Percentiles rank a stretch among this genome's conserved stretches.
Conservation (phyloP, 2,113 vertebrate genomes). For the Myodes glareolus region DNA sequence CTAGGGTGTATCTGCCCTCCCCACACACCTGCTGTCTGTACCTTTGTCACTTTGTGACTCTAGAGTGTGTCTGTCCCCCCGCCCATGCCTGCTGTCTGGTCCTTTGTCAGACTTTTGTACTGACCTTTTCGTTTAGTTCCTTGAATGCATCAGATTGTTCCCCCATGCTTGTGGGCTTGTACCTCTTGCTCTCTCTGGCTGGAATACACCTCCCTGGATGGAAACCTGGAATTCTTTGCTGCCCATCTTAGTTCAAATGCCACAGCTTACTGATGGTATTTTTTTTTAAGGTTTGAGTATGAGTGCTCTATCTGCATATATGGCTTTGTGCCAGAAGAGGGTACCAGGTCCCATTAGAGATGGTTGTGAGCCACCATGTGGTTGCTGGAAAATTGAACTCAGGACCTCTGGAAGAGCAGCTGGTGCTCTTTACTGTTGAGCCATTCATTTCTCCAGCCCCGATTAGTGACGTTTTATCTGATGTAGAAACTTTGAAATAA, state of each 20-base stretch:
- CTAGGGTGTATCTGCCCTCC: not conserved
- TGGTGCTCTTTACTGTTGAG: not conserved
- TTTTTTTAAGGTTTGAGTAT: no score
- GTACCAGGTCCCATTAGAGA: not conserved
- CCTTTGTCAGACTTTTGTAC: not conserved
- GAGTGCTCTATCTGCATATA: no score
- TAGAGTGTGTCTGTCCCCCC: not conserved
- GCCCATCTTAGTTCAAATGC: not conserved
- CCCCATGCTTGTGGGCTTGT: rapidly evolving
- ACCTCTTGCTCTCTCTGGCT: not conserved
- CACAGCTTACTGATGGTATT: not conserved
- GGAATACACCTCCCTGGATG: not conserved
- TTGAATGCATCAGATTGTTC: not conserved
- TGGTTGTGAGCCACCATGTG: not conserved
- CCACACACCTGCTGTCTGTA: rapidly evolving
- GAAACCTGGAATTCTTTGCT: not conserved
- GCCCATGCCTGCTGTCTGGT: rapidly evolving
- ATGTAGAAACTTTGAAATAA: not conserved
- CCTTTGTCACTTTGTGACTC: not conserved
- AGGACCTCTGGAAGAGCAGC: not conserved
- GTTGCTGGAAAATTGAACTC: not conserved
- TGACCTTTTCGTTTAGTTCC: not conserved
- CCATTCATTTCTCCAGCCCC: not conserved
- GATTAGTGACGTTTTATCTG: not conserved
- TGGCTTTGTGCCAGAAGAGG: not conserved